Evolutionary conservation across 2,888 invertebrate genomes (phyloP).

Genomic region (Prosapia bicincta): DNA sequence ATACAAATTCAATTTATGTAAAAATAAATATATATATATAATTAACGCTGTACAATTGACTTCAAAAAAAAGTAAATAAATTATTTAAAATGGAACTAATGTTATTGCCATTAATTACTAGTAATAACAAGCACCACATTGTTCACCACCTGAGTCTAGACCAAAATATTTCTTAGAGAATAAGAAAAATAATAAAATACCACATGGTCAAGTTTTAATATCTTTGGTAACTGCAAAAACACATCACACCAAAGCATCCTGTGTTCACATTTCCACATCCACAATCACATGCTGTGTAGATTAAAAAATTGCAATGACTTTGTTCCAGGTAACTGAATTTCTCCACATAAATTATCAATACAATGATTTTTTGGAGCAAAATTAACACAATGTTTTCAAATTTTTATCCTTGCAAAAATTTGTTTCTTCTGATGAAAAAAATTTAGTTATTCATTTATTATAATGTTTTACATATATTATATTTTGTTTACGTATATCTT

Average conservation of each 20-base stretch:
- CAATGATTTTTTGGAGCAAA: no score
- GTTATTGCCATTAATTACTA: slow-evolving; percentile 6
- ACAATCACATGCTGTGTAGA: slow-evolving; percentile 8
- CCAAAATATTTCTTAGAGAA: neutral
- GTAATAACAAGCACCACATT: slow-evolving; percentile 20
- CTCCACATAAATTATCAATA: no score
- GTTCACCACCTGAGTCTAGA: slow-evolving; percentile 7
- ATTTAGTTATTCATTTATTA: no score
- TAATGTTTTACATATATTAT: no score
- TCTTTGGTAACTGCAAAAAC: slow-evolving; percentile 23
- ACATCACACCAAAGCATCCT: slow-evolving; percentile 19
- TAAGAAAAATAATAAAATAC: neutral
- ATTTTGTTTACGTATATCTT: no score
- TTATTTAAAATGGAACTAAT: slow-evolving; percentile 11
- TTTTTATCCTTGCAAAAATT: no score
- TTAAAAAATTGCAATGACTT: no score
- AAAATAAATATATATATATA: slow-evolving; percentile 18
- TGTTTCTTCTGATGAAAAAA: no score
- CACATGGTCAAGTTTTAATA: slow-evolving; percentile 13
- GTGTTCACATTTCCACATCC: slow-evolving; percentile 26
- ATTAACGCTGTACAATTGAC: slow-evolving; percentile 21
- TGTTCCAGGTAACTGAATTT: neutral
- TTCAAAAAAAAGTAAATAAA: slow-evolving; percentile 23
- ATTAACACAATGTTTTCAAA: no score
- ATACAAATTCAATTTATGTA: slow-evolving; percentile 13